A percentile compares a stretch with the other conserved stretches of the same genome.
These are phyloP conservation scores for Solenodon paradoxus DNA, from an alignment of 2,113 vertebrate genomes.

Conservation along the genomic window DNA sequence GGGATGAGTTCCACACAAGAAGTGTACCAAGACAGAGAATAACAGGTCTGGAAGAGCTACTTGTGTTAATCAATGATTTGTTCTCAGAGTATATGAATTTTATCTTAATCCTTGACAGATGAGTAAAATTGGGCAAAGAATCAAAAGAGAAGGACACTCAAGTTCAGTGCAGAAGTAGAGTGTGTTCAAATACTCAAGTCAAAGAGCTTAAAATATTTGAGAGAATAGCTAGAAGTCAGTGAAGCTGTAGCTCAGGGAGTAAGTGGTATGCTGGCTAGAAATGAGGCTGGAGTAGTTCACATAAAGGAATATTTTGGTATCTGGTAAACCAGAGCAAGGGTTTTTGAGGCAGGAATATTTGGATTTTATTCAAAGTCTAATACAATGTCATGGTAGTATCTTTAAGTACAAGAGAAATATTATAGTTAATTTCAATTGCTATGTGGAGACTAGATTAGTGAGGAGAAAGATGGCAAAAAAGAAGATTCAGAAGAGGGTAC, in stretches of 20 bases:
- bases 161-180: not conserved
- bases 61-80: not conserved
- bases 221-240: not conserved
- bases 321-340: not conserved
- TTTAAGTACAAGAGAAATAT: not conserved
- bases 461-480: not conserved
- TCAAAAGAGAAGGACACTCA: not conserved
- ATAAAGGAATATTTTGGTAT: not conserved
- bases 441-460: not conserved
- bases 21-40: not conserved
- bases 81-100: not conserved
- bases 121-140: not conserved
- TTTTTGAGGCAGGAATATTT: too few relatives aligned
- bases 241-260: not conserved
- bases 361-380: not conserved
- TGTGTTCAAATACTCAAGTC: not conserved
- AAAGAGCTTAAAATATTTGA: not conserved
- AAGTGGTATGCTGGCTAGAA: not conserved
- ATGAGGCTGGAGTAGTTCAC: not conserved
- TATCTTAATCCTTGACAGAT: not conserved
- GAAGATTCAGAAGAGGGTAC: not conserved
- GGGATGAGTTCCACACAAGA: not conserved
- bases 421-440: not conserved
- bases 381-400: not conserved
- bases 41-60: rapidly evolving